These are phyloP conservation scores for Rhineura floridana DNA, from an alignment of 2,113 vertebrate species.

Conservation along the genomic window DNA sequence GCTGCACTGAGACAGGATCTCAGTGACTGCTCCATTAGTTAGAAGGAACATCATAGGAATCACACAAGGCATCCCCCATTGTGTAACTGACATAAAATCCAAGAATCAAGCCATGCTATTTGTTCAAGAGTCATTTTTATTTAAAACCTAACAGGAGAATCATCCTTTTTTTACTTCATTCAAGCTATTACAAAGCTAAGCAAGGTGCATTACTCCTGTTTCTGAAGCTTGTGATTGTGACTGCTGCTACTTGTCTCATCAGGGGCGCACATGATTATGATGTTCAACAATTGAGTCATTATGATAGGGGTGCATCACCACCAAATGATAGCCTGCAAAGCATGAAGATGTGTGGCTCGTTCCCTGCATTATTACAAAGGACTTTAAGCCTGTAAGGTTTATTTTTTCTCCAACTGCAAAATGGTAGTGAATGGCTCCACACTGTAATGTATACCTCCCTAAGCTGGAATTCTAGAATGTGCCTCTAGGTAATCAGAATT, in stretches of 20 bases:
- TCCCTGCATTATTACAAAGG: not conserved
- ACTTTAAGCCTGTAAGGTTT: not conserved
- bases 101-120: not conserved
- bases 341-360: not conserved
- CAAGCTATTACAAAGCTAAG: slow-evolving; percentile 7
- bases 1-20: too few species aligned
- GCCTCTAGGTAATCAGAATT: not conserved
- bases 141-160: not conserved
- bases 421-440: not conserved
- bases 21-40: not conserved
- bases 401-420: not conserved
- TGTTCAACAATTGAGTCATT: slow-evolving; percentile 17
- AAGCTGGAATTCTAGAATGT: not conserved
- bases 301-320: slow-evolving; percentile 6
- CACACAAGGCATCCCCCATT: not conserved
- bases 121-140: not conserved
- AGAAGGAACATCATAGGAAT: not conserved
- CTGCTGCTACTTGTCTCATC: slow-evolving; percentile 15
- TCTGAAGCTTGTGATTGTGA: slow-evolving; percentile 2
- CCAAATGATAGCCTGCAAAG: slow-evolving; percentile 8
- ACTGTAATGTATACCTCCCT: not conserved
- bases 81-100: not conserved
- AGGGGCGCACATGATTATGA: slow-evolving; percentile 15
- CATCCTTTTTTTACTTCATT: not conserved
- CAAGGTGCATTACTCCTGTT: not conserved